Evolutionary conservation across 2,888 invertebrate species (phyloP), one percentile per base, ranked within the genome.

Genomic region (Dicranocentrus wangi): DNA sequence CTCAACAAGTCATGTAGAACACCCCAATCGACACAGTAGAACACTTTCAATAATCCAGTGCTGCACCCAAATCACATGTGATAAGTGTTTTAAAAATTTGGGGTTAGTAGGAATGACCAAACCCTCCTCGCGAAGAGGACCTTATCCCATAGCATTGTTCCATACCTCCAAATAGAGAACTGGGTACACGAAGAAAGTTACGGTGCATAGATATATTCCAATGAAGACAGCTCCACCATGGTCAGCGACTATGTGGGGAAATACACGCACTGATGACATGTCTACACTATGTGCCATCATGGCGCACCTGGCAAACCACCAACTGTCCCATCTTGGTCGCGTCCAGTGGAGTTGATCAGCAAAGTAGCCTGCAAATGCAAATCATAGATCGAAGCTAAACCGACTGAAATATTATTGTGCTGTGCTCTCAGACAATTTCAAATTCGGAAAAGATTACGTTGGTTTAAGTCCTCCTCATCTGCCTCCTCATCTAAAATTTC

Each of bases 101-200:
- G n/a, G n/a, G n/a, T n/a, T n/a, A n/a, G n/a, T n/a, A n/a, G n/a
- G n/a, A n/a, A n/a, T n/a, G n/a, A n/a, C n/a, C n/a, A n/a, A n/a
- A n/a, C n/a, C n/a, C n/a, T n/a, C n/a, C n/a, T n/a, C n/a, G n/a
- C n/a, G n/a, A n/a, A n/a, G n/a, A n/a, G n/a, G n/a, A n/a, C n/a
- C n/a, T n/a, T n/a, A n/a, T n/a, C n/a, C n/a, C n/a, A n/a, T n/a
- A n/a, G n/a, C n/a, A n/a, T n/a, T n/a, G n/a, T n/a, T n/a, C n/a
- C n/a, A n/a, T n/a, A n/a, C 27, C 13, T 80, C 79, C 60, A 80
- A 13, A 43, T 66, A 72, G 7, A 68, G 2, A 5, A 72, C 13
- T 2, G 79, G 79, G 32, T 27, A 60, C 0, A 23, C 79, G 32
- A 53, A 47, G 13, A 42, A 19, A 15, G n/a, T 2, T 0, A 60